Evolutionary conservation across 1,140 invertebrate genomes (phyloP).

Genomic region (Calliphora vicina): DNA sequence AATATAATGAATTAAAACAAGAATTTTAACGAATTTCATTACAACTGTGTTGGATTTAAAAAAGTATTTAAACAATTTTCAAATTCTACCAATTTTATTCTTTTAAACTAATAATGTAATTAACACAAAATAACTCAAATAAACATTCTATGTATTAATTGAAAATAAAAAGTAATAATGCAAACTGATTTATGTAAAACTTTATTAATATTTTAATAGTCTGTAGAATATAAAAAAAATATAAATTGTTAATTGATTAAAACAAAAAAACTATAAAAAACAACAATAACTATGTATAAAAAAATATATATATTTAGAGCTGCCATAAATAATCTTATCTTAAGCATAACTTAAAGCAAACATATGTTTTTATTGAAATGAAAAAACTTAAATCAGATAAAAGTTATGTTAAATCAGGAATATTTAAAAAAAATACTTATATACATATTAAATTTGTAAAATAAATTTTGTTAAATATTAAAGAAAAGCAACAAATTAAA

Average conservation of each 20-base stretch:
- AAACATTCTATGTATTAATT: too few relatives aligned
- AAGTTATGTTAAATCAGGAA: not conserved
- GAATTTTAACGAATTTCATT: too few relatives aligned
- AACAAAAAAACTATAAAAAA: not conserved
- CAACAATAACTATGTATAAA: not conserved
- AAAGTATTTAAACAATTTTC: too few relatives aligned
- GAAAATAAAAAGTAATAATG: too few relatives aligned
- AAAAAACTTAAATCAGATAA: not conserved
- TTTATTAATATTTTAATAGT: not conserved
- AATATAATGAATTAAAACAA: too few relatives aligned
- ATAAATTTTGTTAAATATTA: not conserved
- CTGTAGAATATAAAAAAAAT: not conserved
- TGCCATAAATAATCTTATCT: not conserved
- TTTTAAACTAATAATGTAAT: too few relatives aligned
- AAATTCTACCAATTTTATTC: too few relatives aligned
- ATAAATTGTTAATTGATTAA: not conserved
- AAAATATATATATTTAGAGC: not conserved
- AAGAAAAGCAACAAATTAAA: not conserved
- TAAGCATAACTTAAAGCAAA: not conserved
- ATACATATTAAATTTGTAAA: not conserved
- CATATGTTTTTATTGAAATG: not conserved
- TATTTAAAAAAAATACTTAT: not conserved
- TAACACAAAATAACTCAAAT: too few relatives aligned
- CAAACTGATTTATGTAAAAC: too few relatives aligned
- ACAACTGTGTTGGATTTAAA: too few relatives aligned